Percentiles rank a stretch among this genome's conserved stretches.
These are phyloP conservation scores for Borostomias antarcticus DNA, from an alignment of 2,797 vertebrate species.

Conservation along the genomic window DNA sequence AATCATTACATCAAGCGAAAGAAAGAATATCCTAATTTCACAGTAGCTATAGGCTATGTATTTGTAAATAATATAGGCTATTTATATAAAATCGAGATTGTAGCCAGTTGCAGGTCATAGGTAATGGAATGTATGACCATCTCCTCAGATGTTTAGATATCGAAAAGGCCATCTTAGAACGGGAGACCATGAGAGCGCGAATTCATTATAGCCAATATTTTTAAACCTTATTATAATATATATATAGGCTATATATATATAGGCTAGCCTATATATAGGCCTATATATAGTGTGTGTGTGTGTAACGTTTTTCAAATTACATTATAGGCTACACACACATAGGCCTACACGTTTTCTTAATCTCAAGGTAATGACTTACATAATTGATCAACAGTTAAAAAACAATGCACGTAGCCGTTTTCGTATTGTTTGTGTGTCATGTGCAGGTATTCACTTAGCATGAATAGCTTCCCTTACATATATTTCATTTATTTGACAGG, in stretches of 20 bases:
- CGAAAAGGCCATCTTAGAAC: neutral
- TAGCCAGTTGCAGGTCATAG: neutral
- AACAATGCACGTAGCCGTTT: neutral
- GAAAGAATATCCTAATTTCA: no score
- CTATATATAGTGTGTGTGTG: no score
- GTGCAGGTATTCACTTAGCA: neutral
- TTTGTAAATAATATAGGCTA: no score
- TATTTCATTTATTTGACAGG: constrained; percentile 6
- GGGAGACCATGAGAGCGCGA: neutral
- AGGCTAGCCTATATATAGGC: neutral
- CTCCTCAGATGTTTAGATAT: neutral
- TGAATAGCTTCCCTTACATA: constrained; percentile 12
- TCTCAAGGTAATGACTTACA: no score
- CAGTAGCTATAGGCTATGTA: no score
- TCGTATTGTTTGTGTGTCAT: neutral
- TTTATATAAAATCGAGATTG: neutral
- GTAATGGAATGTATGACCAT: neutral
- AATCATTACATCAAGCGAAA: no score
- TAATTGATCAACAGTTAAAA: neutral
- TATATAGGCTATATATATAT: neutral
- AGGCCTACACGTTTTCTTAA: no score
- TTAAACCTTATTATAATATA: no score
- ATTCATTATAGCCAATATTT: neutral
- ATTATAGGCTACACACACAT: no score
- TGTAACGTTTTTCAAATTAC: no score